Conservation (phyloP, 2,797 vertebrate species). For the Pachyuromys duprasi region DNA sequence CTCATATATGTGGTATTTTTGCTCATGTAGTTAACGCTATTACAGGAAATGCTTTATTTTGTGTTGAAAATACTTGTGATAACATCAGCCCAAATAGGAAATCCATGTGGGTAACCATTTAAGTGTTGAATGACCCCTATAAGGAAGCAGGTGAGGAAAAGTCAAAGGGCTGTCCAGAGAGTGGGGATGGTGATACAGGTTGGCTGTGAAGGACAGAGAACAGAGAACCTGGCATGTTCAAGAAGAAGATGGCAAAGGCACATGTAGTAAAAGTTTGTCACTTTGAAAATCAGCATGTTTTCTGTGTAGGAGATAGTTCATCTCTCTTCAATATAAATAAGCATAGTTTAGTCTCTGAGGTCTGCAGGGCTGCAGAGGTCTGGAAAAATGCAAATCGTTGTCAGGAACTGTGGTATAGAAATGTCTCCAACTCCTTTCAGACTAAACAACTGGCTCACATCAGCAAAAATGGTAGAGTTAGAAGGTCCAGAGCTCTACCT, state of each 20-base stretch:
- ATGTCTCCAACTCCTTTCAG: slow-evolving; percentile 60
- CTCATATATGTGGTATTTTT: not conserved
- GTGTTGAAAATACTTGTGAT: slow-evolving; percentile 56
- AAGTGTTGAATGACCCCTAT: not conserved
- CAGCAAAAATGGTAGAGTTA: not conserved
- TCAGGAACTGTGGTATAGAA: slow-evolving; percentile 55
- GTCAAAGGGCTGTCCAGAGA: slow-evolving; percentile 29
- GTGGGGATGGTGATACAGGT: slow-evolving; percentile 46
- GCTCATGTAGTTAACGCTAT: too few relatives aligned
- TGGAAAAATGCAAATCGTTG: slow-evolving; percentile 47
- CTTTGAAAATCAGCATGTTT: slow-evolving; percentile 22
- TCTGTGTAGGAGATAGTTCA: too few relatives aligned
- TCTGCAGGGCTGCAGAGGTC: slow-evolving; percentile 65
- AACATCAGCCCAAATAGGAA: slow-evolving; percentile 63
- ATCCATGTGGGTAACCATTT: slow-evolving; percentile 13
- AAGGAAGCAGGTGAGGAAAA: slow-evolving; percentile 44
- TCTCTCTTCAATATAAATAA: not conserved
- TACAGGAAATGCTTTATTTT: slow-evolving; percentile 9
- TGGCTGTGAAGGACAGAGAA: slow-evolving; percentile 62
- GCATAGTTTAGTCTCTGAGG: slow-evolving; percentile 73
- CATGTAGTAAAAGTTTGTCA: slow-evolving; percentile 89
- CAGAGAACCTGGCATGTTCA: slow-evolving; percentile 89
- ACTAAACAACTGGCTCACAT: slow-evolving; percentile 29
- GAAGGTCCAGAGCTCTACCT: not conserved
- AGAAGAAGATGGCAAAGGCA: slow-evolving; percentile 92